phyloP scores from a whole-genome alignment of 2,888 invertebrate genomes.

The Pteria penguin region DNA sequence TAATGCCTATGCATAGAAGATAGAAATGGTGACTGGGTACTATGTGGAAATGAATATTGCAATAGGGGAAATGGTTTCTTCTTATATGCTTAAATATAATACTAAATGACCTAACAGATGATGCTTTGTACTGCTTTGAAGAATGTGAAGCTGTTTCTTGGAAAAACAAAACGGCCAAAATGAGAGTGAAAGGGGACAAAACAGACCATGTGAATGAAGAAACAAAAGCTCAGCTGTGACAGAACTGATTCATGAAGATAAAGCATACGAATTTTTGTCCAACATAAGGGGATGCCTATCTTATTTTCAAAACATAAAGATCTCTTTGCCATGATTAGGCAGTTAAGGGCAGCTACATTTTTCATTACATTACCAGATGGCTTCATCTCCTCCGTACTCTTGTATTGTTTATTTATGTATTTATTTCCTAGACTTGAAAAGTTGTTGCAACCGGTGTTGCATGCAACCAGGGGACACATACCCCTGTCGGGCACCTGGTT shows the following conservation, averaged over 20 bases:
- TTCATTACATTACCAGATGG: slow-evolving; percentile 50
- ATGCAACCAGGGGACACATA: no score
- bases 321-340: slow-evolving; percentile 58
- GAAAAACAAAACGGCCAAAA: neutral
- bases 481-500: no score
- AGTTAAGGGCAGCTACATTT: slow-evolving; percentile 48
- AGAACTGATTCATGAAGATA: slow-evolving; percentile 29
- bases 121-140: neutral
- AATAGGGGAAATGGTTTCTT: neutral
- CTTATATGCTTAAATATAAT: neutral
- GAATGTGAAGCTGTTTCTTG: neutral
- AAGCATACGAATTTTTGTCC: slow-evolving; percentile 41
- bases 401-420: no score
- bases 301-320: slow-evolving; percentile 54
- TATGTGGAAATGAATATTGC: neutral
- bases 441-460: no score
- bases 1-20: neutral
- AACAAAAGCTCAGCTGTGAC: neutral
- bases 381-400: slow-evolving; percentile 32
- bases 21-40: neutral
- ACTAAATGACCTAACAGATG: neutral
- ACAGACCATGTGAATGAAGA: neutral
- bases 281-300: slow-evolving; percentile 51
- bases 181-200: no score
- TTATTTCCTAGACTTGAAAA: no score